These are phyloP conservation scores for Adelognathus sp. DNA, from an alignment of 2,888 invertebrate species.

Conservation along the genomic window DNA sequence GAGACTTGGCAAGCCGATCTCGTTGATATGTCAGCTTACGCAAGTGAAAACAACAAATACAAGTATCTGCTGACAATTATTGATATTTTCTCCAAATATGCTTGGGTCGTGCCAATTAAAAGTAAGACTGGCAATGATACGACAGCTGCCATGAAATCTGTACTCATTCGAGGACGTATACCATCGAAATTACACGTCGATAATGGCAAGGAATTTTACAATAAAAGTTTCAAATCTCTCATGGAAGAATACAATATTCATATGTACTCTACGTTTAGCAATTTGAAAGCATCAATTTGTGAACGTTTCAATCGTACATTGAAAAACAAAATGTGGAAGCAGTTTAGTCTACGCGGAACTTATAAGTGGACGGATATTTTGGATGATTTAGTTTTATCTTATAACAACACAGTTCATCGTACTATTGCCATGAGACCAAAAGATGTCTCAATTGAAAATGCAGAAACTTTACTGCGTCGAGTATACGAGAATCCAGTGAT, in stretches of 20 bases:
- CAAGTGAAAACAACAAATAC: slow-evolving; percentile 69
- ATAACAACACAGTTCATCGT: slow-evolving; percentile 72
- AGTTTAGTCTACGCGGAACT: slow-evolving; percentile 30
- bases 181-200: slow-evolving; percentile 49
- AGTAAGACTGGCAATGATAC: slow-evolving; percentile 54
- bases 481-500: slow-evolving; percentile 49
- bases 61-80: slow-evolving; percentile 75
- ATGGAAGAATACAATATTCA: slow-evolving; percentile 17
- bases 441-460: slow-evolving; percentile 71
- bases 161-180: slow-evolving; percentile 23
- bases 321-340: slow-evolving; percentile 57
- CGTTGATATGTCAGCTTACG: slow-evolving; percentile 71
- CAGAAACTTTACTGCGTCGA: slow-evolving; percentile 57
- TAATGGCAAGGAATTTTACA: slow-evolving; percentile 57
- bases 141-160: slow-evolving; percentile 31
- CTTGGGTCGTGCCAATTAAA: slow-evolving; percentile 74
- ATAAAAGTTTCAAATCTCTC: slow-evolving; percentile 36
- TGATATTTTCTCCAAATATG: slow-evolving; percentile 77
- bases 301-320: slow-evolving; percentile 66
- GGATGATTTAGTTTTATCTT: slow-evolving; percentile 48
- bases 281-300: slow-evolving; percentile 66
- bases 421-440: slow-evolving; percentile 72
- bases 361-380: slow-evolving; percentile 55
- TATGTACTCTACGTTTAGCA: slow-evolving; percentile 44
- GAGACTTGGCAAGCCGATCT: slow-evolving; percentile 79